phyloP scores from a whole-genome alignment of 2,888 invertebrate genomes.

The Linnaemya vulpina region DNA sequence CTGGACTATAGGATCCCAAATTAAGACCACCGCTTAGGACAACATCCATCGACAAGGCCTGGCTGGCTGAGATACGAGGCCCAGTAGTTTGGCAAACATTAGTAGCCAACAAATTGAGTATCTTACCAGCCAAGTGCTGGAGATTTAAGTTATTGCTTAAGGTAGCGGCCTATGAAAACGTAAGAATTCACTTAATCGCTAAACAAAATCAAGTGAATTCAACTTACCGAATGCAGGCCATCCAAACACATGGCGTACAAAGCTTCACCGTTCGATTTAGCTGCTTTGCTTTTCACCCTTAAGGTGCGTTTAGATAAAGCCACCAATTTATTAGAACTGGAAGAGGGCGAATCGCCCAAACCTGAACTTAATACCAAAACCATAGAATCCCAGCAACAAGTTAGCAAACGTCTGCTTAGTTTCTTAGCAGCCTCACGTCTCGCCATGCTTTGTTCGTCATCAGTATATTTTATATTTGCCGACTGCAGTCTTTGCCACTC shows the following conservation, averaged over 20 bases:
- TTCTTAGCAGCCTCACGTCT: conserved; percentile 91
- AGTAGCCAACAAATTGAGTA: conserved; percentile 92
- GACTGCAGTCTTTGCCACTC: conserved; percentile 94
- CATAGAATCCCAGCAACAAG: conserved; percentile 96
- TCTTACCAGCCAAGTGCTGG: conserved; percentile 95
- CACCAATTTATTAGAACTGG: conserved; percentile 85
- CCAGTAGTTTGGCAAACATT: conserved; percentile 93
- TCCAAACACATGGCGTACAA: conserved; percentile 93
- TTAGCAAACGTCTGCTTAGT: conserved; percentile 89
- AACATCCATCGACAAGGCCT: conserved; percentile 96
- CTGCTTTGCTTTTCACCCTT: conserved; percentile 82
- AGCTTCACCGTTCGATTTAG: conserved; percentile 87
- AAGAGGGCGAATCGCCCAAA: conserved; percentile 84
- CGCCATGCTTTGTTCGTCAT: conserved; percentile 86
- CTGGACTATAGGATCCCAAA: conserved; percentile 94
- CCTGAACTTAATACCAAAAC: conserved; percentile 93
- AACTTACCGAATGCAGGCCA: conserved; percentile 90
- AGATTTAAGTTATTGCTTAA: conserved; percentile 94
- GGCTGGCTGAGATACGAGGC: conserved; percentile 92
- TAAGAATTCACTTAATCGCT: not conserved
- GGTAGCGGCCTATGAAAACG: conserved; percentile 88
- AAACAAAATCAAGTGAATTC: not conserved
- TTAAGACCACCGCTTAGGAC: conserved; percentile 94
- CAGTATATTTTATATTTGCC: conserved; percentile 86
- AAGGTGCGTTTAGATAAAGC: conserved; percentile 85